Evolutionary conservation across 2,797 vertebrate genomes (phyloP), one percentile per base, ranked within the genome.

Genomic region (Champsocephalus esox): DNA sequence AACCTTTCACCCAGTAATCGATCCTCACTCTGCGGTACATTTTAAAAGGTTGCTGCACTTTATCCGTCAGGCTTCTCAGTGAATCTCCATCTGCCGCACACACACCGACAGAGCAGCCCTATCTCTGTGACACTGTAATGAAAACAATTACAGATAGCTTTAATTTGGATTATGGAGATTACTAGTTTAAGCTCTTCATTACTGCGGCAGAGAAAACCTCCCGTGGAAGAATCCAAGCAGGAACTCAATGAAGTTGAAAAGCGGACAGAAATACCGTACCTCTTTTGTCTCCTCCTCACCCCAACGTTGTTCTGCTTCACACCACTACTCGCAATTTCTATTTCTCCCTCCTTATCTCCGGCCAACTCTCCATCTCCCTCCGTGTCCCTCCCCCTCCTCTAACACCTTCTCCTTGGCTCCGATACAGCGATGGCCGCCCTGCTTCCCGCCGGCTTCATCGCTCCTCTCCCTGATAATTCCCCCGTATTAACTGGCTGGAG

Each of bases 401-500:
- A 46, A 68, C 64, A 68, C 78, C 57, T 64, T 63, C 64, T 49
- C 65, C 52, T 57, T 73, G 32, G 60, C 79, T 81, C 73, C 12
- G 90, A 91, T 83, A 73, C 75, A 80, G 77, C 21, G 13, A 21
- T 66, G 81, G 78, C 66, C 52, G 66, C 66, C 80, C 72, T 13
- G 28, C 32, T 89, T 90, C 91, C 41, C 86, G 84, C 88, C 77
- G 84, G 93, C 92, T 94, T 96, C 93, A 90, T 93, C 88, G 87
- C 91, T 91, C 85, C 88, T 88, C 88, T 94, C 88, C 89, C 87
- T 92, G 93, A 93, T 95, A 96, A 96, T 96, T 95, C 94, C 89
- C 87, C 89, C 89, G 88, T 92, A 94, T 95, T 94, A 95, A 94
- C 94, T 94, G 95, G 94, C 93, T 95, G 93, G 91, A 95, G 95